Evolutionary conservation across 2,888 invertebrate genomes (phyloP), one percentile per base, ranked within the genome.

Genomic region (Rambutsinella grinnellia): DNA sequence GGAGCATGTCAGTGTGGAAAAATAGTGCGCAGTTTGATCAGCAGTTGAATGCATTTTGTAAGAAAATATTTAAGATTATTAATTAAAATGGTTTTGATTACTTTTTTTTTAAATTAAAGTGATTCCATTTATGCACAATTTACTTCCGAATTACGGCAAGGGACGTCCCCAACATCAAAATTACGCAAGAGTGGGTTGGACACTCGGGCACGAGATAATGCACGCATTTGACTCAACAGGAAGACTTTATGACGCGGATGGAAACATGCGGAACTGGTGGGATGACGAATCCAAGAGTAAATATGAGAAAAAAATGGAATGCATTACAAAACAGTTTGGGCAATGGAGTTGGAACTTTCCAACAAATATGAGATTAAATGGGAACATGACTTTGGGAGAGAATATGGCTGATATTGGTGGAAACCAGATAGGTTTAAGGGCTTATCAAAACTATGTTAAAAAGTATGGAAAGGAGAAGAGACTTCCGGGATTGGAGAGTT

Each of bases 181-280:
- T n/a, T 49, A 49, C 19, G 49, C 8, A 3, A 17, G n/a, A 3
- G 19, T 49, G 6, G 49, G 49, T 5, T 3, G 6, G 6, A 17
- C n/a, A 5, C 15, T 49, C 19, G 6, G 8, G 3, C 49, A 49
- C 49, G 36, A 36, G 13, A 36, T 36, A 8, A 36, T 36, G 36
- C 36, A 36, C 36, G 5, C 36, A 36, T 36, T 36, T 36, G 36
- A 36, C 36, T 8, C 36, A 13, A 36, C 13, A 36, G 77, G 77
- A 24, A 26, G 61, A 8, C 94, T 95, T 85, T 96, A 94, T 86
- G 96, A 97, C 86, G 93, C 93, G 85, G 90, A 93, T 84, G 96
- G 96, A 8, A 96, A 96, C 86, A 90, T 95, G 89, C 92, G 93
- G 89, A 93, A 94, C 84, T 97, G 96, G 96, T 97, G 96, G 96